Percentiles rank a stretch among this genome's conserved stretches.
Evolutionary conservation across 2,113 vertebrate genomes (phyloP).

Genomic region (Cariama cristata): DNA sequence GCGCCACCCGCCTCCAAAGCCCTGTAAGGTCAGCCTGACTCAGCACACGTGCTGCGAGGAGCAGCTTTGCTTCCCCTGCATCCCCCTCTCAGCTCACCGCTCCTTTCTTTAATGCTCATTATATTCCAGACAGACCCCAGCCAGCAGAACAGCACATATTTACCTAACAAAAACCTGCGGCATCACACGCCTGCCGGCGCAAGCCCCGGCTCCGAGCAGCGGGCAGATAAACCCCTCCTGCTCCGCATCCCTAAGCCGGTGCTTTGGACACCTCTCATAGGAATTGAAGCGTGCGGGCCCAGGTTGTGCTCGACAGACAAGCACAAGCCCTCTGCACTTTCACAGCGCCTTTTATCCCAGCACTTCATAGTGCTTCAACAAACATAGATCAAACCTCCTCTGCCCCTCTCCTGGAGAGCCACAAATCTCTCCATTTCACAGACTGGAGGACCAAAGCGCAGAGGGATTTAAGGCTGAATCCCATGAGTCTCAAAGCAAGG

Average conservation of each 20-base stretch:
- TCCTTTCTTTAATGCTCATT: background rate
- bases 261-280: background rate
- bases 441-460: background rate
- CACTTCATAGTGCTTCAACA: background rate
- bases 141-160: background rate
- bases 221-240: background rate
- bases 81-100: background rate
- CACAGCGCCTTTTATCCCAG: background rate
- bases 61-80: background rate
- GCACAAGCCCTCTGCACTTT: background rate
- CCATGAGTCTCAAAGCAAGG: background rate
- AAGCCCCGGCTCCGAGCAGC: background rate
- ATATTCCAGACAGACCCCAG: background rate
- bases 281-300: background rate
- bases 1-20: background rate
- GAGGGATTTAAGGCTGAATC: background rate
- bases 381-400: background rate
- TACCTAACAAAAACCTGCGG: background rate
- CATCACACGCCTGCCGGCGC: fast-evolving
- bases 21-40: background rate
- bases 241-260: background rate
- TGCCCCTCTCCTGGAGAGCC: background rate
- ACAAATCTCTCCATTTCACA: background rate
- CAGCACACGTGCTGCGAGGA: fast-evolving
- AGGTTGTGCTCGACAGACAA: background rate